Percentiles rank a stretch among this genome's conserved stretches.
Evolutionary conservation across 1,140 invertebrate species (phyloP).

Genomic region (Pachyrhynchus sulphureomaculatus): DNA sequence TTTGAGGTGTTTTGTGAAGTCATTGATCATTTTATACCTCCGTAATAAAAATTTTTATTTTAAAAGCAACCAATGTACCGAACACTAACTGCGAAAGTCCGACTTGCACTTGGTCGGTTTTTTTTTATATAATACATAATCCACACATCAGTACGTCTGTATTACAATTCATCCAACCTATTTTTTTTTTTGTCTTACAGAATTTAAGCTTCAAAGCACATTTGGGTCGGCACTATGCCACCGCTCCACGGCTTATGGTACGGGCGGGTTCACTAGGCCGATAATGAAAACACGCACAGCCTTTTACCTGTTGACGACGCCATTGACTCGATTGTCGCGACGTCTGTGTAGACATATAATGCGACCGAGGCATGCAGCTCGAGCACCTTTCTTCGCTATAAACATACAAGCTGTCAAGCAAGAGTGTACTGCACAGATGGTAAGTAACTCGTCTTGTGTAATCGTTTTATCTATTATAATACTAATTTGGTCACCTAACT

Average conservation of each 20-base stretch:
- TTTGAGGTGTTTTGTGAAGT: too few species aligned
- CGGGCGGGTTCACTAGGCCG: constrained; percentile 76
- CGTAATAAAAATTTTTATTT: too few species aligned
- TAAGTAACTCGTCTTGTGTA: too few species aligned
- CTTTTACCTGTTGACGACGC: constrained; percentile 89
- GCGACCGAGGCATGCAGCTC: constrained; percentile 79
- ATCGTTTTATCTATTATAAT: too few species aligned
- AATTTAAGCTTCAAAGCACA: constrained; percentile 39
- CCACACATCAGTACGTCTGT: too few species aligned
- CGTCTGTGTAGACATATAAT: constrained; percentile 81
- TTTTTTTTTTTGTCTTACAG: constrained; percentile 12
- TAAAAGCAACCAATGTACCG: too few species aligned
- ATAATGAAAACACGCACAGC: constrained; percentile 96
- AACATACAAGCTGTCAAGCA: constrained; percentile 83
- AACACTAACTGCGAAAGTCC: too few species aligned
- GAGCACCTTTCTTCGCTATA: constrained; percentile 84
- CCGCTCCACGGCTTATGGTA: constrained; percentile 77
- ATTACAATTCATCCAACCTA: too few species aligned
- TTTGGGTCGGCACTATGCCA: constrained; percentile 84
- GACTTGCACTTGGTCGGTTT: too few species aligned
- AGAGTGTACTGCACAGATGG: constrained; percentile 63
- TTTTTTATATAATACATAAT: too few species aligned
- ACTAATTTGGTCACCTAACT: too few species aligned
- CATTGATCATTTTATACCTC: too few species aligned
- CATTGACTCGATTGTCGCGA: constrained; percentile 83